Base-by-base conservation (phyloP, 2,888 invertebrate genomes). In the Eupithecia subumbrata region DNA sequence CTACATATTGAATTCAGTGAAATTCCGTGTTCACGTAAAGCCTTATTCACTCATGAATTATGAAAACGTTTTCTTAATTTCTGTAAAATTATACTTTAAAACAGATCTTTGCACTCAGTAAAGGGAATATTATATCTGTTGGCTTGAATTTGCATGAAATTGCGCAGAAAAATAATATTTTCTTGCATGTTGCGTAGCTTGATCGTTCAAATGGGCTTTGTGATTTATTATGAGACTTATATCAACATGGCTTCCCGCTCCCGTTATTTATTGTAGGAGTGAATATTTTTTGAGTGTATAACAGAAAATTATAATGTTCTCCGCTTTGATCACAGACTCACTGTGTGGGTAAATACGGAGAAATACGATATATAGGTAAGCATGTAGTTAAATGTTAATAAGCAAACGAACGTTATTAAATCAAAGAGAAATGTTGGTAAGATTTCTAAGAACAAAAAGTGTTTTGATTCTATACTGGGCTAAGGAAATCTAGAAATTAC, bases 21-120 rank as follows among this genome's bases (percentile, higher is more conserved):
- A 40, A 84, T 83, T 79, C 82, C 80, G 75, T 79, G 81, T 83
- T 82, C 83, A 78, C 81, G 79, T 80, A 82, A 81, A 82, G 79
- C 82, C 81, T 84, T 84, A 82, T 73, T 84, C 71, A 68, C 74
- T 89, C 88, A 88, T 90, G 89, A 91, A 91, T 90, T 88, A 87
- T 85, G 88, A 88, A 90, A 87, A 84, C 84, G 84, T 87, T 82
- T 82, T 86, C 87, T 89, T 90, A 91, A 91, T 90, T 91, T 91
- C 84, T 87, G 85, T 86, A 86, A 89, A 90, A 91, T 90, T 90
- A 88, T 89, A 90, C 87, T 89, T 86, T 86, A 82, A 86, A 88
- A 86, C 85, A 82, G 84, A 85, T 88, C 83, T 84, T 85, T 87
- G 85, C 83, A 72, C 76, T 74, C 66, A 45, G 66, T 72, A 74